Percentiles rank a stretch among this genome's conserved stretches.
These are phyloP conservation scores for Meloe dianella DNA, from an alignment of 2,888 invertebrate genomes.

Conservation along the genomic window DNA sequence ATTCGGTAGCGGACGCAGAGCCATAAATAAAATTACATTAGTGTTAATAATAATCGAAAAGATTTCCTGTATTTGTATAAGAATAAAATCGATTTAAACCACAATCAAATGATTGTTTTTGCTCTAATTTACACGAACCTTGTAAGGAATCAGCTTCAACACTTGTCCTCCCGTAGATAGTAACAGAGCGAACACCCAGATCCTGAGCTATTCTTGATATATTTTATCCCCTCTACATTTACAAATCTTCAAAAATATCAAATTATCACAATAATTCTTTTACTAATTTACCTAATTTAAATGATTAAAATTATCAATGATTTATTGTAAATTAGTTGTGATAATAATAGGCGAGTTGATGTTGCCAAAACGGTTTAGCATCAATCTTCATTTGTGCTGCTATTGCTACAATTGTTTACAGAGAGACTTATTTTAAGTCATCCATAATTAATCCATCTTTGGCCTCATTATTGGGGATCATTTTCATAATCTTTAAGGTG, in stretches of 20 bases:
- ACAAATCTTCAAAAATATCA: background rate
- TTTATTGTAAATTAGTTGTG: background rate
- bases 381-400: background rate
- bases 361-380: background rate
- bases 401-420: too few relatives aligned
- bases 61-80: too few relatives aligned
- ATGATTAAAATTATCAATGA: background rate
- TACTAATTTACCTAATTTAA: background rate
- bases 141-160: background rate
- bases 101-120: background rate
- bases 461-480: background rate
- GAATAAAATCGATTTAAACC: background rate
- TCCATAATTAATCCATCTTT: background rate
- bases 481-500: background rate
- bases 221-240: background rate
- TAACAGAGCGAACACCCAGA: background rate
- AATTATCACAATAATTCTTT: background rate
- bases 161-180: conserved; percentile 8
- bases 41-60: background rate
- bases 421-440: background rate
- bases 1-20: background rate
- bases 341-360: background rate
- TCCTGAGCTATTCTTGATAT: conserved; percentile 2
- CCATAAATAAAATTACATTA: background rate
- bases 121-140: background rate